Evolutionary conservation across 1,140 invertebrate species (phyloP).

Genomic region (Mactra quadrangularis): DNA sequence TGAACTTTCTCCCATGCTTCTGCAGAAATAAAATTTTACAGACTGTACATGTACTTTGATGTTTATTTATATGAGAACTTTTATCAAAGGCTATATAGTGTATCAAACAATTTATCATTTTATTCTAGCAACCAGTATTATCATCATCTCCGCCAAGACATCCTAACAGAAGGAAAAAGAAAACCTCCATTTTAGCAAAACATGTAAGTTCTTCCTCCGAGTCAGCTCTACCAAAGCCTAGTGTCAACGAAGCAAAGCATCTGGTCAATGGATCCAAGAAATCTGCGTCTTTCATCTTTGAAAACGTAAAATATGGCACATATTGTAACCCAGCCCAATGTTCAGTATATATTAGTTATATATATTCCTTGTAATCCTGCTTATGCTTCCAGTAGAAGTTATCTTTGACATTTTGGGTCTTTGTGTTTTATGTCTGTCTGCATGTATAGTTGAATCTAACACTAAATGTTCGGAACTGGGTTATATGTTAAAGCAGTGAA

Average conservation of each 20-base stretch:
- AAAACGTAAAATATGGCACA: constrained; percentile 56
- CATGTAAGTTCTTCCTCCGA: constrained; percentile 56
- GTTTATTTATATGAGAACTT: too few relatives aligned
- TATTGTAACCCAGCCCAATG: not conserved
- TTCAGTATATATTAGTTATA: not conserved
- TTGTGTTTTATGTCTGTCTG: too few relatives aligned
- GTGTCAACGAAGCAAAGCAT: constrained; percentile 11
- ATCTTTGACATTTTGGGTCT: too few relatives aligned
- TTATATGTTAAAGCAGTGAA: too few relatives aligned
- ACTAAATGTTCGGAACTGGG: too few relatives aligned
- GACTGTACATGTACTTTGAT: too few relatives aligned
- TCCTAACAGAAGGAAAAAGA: constrained; percentile 53
- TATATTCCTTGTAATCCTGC: too few relatives aligned
- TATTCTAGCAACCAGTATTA: constrained; percentile 23
- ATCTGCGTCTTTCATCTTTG: constrained; percentile 54
- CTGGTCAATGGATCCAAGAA: constrained; percentile 39
- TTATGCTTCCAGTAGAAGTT: too few relatives aligned
- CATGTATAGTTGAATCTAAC: too few relatives aligned
- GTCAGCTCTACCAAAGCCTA: not conserved
- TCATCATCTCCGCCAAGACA: constrained; percentile 38
- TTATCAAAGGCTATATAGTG: too few relatives aligned
- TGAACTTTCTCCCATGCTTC: too few relatives aligned
- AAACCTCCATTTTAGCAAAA: constrained; percentile 35
- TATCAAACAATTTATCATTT: constrained; percentile 9
- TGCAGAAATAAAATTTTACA: too few relatives aligned